A percentile compares a stretch with the other conserved stretches of the same genome.
Conservation (phyloP, 2,113 vertebrate species). For the Archocentrus centrarchus region DNA sequence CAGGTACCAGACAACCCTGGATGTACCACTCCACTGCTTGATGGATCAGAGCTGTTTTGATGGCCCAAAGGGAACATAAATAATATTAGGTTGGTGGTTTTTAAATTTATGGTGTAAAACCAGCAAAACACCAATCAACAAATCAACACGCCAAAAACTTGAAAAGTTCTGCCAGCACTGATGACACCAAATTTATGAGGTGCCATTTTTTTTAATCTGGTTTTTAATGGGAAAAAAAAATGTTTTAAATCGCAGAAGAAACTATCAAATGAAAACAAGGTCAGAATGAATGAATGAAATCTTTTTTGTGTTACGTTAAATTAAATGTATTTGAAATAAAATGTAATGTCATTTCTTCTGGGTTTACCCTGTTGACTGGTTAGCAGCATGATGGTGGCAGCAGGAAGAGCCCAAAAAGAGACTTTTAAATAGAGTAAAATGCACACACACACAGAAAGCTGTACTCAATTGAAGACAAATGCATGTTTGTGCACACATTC, state of each 20-base stretch:
- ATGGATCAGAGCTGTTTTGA: too few species aligned
- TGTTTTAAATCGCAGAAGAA: neutral
- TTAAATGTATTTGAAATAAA: neutral
- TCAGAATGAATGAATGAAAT: neutral
- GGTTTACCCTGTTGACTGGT: neutral
- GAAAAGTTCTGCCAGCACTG: neutral
- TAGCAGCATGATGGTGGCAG: neutral
- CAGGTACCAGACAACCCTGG: neutral
- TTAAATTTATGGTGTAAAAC: neutral
- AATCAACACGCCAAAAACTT: neutral
- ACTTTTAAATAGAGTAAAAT: constrained; percentile 3
- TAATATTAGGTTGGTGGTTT: neutral
- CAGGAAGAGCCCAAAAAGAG: constrained; percentile 20
- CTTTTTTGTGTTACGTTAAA: neutral
- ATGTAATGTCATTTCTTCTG: neutral
- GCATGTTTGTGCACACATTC: neutral
- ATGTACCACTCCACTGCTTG: too few species aligned
- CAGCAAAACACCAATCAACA: neutral
- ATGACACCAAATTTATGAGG: neutral
- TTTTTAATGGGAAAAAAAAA: neutral
- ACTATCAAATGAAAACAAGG: neutral
- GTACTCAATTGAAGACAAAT: neutral
- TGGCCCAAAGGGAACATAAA: neutral
- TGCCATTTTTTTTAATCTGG: neutral
- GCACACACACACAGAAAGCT: neutral